Conservation (phyloP, 2,113 vertebrate genomes). For the Boulengerochromis microlepis region DNA sequence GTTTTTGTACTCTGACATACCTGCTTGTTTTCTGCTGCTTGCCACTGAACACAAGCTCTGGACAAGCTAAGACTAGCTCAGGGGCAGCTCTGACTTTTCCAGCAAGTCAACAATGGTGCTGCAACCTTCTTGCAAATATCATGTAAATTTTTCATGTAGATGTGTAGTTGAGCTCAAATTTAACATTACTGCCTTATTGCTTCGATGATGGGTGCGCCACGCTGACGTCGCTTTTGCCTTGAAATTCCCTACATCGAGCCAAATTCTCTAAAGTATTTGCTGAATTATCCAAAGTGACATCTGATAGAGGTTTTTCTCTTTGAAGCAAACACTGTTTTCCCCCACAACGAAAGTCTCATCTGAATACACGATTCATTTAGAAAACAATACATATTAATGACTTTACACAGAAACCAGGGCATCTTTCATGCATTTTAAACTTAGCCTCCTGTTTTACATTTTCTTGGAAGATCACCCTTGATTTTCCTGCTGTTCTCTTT, state of each 20-base stretch:
- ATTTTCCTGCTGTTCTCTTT: neutral
- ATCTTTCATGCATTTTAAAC: neutral
- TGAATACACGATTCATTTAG: conserved; percentile 28
- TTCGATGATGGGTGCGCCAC: neutral
- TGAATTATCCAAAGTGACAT: neutral
- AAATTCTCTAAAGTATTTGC: neutral
- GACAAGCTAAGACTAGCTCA: neutral
- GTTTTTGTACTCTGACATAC: neutral
- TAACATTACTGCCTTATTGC: neutral
- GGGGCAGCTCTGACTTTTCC: neutral
- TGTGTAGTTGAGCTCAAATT: neutral
- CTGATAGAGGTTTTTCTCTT: conserved; percentile 9
- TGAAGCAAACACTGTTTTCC: neutral
- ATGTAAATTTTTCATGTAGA: neutral
- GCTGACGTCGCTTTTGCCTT: neutral
- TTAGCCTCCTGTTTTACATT: conserved; percentile 5
- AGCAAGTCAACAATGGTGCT: neutral
- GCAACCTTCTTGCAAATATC: neutral
- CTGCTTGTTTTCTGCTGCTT: neutral
- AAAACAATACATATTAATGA: conserved; percentile 30
- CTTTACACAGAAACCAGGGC: neutral
- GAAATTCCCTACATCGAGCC: neutral
- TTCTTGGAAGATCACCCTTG: conserved; percentile 14
- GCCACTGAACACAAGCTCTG: neutral
- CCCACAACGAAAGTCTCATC: neutral